Evolutionary conservation across 2,888 invertebrate species (phyloP).

Genomic region (Phengaris arion): DNA sequence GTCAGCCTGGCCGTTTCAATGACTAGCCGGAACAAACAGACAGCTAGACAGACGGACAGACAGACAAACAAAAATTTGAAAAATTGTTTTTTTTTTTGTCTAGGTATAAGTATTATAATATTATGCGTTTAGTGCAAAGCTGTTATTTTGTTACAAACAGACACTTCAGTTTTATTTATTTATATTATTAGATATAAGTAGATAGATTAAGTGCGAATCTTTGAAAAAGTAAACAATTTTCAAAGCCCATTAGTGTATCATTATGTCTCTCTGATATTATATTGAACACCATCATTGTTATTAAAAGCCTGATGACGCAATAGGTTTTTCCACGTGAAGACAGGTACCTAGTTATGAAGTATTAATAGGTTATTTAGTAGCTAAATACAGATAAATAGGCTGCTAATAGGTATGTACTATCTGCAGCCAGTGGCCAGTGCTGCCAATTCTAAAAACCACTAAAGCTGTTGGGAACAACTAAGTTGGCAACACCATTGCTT

Average conservation of each 20-base stretch:
- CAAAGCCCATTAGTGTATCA: conserved; percentile 5
- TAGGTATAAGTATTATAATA: too few relatives aligned
- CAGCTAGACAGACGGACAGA: too few relatives aligned
- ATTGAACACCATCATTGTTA: not conserved
- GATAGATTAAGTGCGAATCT: not conserved
- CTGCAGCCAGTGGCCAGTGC: too few relatives aligned
- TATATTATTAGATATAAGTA: not conserved
- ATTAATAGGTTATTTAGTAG: not conserved
- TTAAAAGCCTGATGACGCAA: not conserved
- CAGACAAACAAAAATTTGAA: too few relatives aligned
- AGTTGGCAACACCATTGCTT: not conserved
- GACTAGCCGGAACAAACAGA: too few relatives aligned
- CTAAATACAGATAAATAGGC: not conserved
- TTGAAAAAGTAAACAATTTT: not conserved
- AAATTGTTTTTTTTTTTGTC: too few relatives aligned
- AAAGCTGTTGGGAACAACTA: not conserved
- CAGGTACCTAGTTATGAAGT: not conserved
- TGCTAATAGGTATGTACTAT: not conserved
- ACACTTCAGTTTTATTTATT: too few relatives aligned
- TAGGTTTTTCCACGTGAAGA: conserved; percentile 13
- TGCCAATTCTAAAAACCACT: not conserved
- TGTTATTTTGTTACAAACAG: too few relatives aligned
- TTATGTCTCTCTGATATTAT: not conserved
- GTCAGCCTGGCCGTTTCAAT: too few relatives aligned
- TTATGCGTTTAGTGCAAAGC: too few relatives aligned